Percentiles rank a stretch among this genome's conserved stretches.
phyloP scores from a whole-genome alignment of 2,888 invertebrate species.

The Phania funesta region DNA sequence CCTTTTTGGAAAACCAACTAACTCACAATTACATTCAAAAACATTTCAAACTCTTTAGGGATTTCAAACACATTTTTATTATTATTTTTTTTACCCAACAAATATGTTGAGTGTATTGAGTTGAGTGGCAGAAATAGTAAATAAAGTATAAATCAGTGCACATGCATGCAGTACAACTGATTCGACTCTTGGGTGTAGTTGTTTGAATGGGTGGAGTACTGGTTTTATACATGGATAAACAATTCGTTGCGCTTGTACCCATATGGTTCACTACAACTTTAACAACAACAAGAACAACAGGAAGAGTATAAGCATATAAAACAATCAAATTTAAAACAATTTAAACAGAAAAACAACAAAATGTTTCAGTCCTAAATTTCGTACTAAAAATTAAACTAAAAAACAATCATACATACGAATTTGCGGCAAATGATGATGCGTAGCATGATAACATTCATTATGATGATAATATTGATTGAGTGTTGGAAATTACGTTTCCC shows the following conservation, averaged over 20 bases:
- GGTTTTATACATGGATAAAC: constrained; percentile 45
- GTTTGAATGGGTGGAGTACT: constrained; percentile 20
- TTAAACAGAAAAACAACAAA: neutral
- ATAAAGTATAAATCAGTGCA: constrained; percentile 41
- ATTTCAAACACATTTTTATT: neutral
- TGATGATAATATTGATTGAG: constrained; percentile 30
- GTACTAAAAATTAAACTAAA: neutral
- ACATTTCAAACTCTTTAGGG: constrained; percentile 10
- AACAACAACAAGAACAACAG: neutral
- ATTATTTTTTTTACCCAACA: neutral
- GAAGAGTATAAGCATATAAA: neutral
- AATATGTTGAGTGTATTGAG: constrained; percentile 15
- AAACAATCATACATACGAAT: neutral
- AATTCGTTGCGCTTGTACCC: constrained; percentile 57
- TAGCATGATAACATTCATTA: constrained; percentile 25
- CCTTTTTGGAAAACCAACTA: neutral
- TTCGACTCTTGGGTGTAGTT: constrained; percentile 27
- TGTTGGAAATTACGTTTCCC: neutral
- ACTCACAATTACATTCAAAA: neutral
- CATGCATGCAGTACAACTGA: constrained; percentile 7
- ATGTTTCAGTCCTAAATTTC: neutral
- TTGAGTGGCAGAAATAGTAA: constrained; percentile 32
- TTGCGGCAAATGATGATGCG: neutral
- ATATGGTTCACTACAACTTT: constrained; percentile 42
- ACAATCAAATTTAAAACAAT: constrained; percentile 15